Percentiles rank a stretch among this genome's conserved stretches.
Conservation (phyloP, 2,113 vertebrate genomes). For the Phrynosoma platyrhinos region DNA sequence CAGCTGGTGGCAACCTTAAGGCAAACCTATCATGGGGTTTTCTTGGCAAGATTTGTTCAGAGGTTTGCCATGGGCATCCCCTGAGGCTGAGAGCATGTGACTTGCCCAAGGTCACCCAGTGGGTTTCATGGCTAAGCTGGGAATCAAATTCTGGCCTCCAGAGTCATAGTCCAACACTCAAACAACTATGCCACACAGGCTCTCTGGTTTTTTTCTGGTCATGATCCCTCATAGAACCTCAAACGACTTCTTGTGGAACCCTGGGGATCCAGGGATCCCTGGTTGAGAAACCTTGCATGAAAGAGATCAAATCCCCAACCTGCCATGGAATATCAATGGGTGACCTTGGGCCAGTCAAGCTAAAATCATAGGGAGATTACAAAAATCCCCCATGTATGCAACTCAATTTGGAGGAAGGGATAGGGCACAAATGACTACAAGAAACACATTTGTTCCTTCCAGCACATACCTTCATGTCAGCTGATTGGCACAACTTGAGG, state of each 20-base stretch:
- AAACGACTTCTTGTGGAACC: neutral
- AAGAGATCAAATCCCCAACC: neutral
- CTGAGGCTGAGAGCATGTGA: too few relatives aligned
- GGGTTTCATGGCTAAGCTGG: too few relatives aligned
- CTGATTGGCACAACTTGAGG: constrained; percentile 82
- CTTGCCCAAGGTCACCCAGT: too few relatives aligned
- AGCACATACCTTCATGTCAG: constrained; percentile 84
- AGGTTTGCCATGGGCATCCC: too few relatives aligned
- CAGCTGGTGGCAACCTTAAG: too few relatives aligned
- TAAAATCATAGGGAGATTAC: neutral
- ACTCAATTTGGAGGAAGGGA: neutral
- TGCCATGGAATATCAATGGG: neutral
- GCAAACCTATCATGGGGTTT: too few relatives aligned
- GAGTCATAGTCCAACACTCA: too few relatives aligned
- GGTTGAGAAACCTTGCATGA: neutral
- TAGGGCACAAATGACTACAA: neutral
- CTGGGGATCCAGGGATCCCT: neutral
- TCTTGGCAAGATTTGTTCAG: too few relatives aligned
- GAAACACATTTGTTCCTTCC: neutral
- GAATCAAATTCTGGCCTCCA: too few relatives aligned
- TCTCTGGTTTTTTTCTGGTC: neutral
- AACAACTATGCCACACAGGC: too few relatives aligned
- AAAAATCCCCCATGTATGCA: neutral
- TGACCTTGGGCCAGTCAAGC: neutral
- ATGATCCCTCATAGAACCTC: neutral